phyloP scores from a whole-genome alignment of 2,113 vertebrate genomes.

The Pituophis catenifer region DNA sequence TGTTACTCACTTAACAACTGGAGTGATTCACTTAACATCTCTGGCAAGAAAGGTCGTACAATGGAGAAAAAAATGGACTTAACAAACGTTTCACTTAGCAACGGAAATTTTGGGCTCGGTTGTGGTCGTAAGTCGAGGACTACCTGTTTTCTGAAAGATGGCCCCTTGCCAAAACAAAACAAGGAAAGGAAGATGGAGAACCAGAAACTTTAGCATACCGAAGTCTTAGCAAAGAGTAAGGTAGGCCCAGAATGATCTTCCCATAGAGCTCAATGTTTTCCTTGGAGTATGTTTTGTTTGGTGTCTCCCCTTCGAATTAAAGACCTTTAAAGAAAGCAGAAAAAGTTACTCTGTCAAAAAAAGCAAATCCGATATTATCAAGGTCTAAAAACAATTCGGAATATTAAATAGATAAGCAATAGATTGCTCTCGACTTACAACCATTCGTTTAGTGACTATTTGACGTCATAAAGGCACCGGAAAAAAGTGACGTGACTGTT shows the following conservation, averaged over 20 bases:
- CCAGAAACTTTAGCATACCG: neutral
- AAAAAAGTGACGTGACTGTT: neutral
- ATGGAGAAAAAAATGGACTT: too few relatives aligned
- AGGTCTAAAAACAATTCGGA: neutral
- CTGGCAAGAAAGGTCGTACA: too few relatives aligned
- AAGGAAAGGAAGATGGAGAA: neutral
- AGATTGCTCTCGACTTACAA: neutral
- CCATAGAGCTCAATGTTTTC: too few relatives aligned
- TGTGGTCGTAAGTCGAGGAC: too few relatives aligned
- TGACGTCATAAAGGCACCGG: too few relatives aligned
- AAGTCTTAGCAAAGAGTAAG: neutral
- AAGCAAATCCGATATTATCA: neutral
- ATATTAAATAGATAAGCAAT: neutral
- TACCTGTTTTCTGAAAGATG: constrained; percentile 15
- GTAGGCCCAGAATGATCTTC: neutral
- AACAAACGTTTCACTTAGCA: too few relatives aligned
- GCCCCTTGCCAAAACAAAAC: neutral
- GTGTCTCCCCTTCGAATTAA: neutral
- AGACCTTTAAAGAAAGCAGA: neutral
- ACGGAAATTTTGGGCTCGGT: too few relatives aligned
- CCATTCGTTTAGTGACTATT: neutral
- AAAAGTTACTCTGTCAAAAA: neutral
- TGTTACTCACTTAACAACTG: too few relatives aligned
- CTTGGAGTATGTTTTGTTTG: neutral
- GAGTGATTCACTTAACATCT: too few relatives aligned